Evolutionary conservation across 2,888 invertebrate genomes (phyloP), one percentile per base, ranked within the genome.

Genomic region (Epinotia demarniana): DNA sequence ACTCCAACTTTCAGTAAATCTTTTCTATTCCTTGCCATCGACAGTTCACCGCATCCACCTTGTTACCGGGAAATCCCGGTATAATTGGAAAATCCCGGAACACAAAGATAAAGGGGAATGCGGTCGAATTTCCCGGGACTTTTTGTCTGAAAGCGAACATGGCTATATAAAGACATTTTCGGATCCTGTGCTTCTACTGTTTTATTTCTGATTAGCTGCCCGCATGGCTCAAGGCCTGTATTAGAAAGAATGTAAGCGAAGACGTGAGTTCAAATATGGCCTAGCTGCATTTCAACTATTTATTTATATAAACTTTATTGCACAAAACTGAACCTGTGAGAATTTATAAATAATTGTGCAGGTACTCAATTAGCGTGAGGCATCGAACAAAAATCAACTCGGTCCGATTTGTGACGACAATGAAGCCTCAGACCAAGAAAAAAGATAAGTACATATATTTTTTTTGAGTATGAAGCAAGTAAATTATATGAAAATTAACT

Each of bases 1-100:
- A 63, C 19, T 63, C n/a, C 13, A 23, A 63, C 63, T 39, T 43
- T 18, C 63, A 16, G 13, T 12, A 27, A 66, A 67, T 67, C 53
- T 13, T 18, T 13, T 66, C 49, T 49, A 27, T 60, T n/a, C n/a
- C n/a, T 53, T 53, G n/a, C 23, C 58, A 60, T 23, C 27, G 33
- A 33, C 33, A 33, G 33, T 67, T 67, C 55, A 19, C 67, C 8
- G 55, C 55, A 39, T 58, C 23, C 13, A 68, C 43, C 68, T 57
- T 66, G 72, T 72, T 72, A 60, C 61, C 63, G 43, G 49, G 12
- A 73, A 77, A 77, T 73, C 77, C 77, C 16, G 27, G 33, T 49
- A 74, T 77, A 77, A 77, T 77, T 77, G 76, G 76, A 77, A 76
- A 74, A 67, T 68, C 68, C 76, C 53, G 63, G 68, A 66, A 73